Evolutionary conservation across 1,140 invertebrate species (phyloP).

Genomic region (Danaus melanippus): DNA sequence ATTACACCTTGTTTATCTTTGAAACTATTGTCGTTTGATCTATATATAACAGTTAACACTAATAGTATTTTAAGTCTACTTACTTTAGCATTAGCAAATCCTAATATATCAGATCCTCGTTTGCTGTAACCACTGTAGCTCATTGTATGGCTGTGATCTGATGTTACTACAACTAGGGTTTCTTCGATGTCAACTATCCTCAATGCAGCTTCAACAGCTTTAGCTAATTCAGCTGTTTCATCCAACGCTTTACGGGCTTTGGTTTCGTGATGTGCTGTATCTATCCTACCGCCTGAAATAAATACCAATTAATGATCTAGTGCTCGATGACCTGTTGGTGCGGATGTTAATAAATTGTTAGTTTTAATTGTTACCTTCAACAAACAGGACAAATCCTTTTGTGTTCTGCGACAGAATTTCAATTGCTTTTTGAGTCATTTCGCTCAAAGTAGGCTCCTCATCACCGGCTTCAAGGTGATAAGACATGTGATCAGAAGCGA

Average conservation of each 20-base stretch:
- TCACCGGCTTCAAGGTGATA: slow-evolving; percentile 74
- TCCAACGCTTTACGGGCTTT: slow-evolving; percentile 83
- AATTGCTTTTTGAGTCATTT: slow-evolving; percentile 88
- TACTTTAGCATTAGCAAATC: slow-evolving; percentile 54
- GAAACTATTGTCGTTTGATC: too few relatives aligned
- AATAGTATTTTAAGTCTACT: slow-evolving; percentile 5
- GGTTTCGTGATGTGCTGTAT: slow-evolving; percentile 88
- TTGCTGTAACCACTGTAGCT: slow-evolving; percentile 81
- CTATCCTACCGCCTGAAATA: slow-evolving; percentile 82
- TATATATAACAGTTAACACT: too few relatives aligned
- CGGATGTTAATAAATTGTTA: not conserved
- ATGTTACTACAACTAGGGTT: slow-evolving; percentile 84
- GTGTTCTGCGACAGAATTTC: slow-evolving; percentile 78
- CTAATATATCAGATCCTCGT: slow-evolving; percentile 76
- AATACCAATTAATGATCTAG: slow-evolving; percentile 1
- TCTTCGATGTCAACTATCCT: slow-evolving; percentile 79
- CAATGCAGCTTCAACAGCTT: slow-evolving; percentile 79
- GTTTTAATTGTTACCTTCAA: slow-evolving; percentile 73
- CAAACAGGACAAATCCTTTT: slow-evolving; percentile 81
- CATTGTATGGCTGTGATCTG: slow-evolving; percentile 88
- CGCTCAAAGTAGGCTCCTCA: slow-evolving; percentile 77
- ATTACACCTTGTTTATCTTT: too few relatives aligned
- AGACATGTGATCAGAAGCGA: slow-evolving; percentile 68
- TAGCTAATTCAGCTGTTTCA: slow-evolving; percentile 84
- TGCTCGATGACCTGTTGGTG: not conserved